These are phyloP conservation scores for Catamblyrhynchus diadema DNA, from an alignment of 2,797 vertebrate species.

Conservation along the genomic window DNA sequence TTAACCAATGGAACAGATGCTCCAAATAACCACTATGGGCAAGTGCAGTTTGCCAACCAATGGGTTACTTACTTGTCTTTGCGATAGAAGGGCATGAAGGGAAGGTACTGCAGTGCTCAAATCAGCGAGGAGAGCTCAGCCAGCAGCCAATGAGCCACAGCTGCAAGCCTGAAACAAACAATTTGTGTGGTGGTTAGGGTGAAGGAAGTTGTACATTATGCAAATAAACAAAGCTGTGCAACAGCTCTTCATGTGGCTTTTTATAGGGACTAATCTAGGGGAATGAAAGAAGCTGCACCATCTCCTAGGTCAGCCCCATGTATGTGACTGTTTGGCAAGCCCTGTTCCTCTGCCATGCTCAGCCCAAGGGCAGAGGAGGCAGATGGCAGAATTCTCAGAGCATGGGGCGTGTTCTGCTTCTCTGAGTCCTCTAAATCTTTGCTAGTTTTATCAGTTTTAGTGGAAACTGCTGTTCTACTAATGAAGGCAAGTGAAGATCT, in stretches of 20 bases:
- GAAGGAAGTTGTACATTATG: neutral
- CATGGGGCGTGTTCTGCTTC: neutral
- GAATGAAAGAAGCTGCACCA: neutral
- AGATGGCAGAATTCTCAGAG: neutral
- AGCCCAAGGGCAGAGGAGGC: neutral
- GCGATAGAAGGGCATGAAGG: neutral
- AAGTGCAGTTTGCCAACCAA: neutral
- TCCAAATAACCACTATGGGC: neutral
- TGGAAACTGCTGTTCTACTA: neutral
- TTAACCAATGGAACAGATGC: neutral
- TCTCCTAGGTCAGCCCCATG: neutral
- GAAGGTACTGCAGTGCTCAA: neutral
- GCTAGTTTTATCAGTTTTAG: neutral
- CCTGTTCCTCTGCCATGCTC: neutral
- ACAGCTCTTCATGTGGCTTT: neutral
- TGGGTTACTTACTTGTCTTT: neutral
- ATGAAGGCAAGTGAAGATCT: neutral
- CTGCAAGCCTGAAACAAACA: constrained; percentile 36
- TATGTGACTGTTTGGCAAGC: accelerated
- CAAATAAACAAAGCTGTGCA: neutral
- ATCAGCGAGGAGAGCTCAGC: neutral
- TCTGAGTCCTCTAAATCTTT: neutral
- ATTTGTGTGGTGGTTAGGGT: neutral
- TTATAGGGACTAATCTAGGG: neutral
- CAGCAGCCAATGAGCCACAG: constrained; percentile 16